Evolutionary conservation across 2,888 invertebrate genomes (phyloP).

Genomic region (Lycocerus yunnanus): DNA sequence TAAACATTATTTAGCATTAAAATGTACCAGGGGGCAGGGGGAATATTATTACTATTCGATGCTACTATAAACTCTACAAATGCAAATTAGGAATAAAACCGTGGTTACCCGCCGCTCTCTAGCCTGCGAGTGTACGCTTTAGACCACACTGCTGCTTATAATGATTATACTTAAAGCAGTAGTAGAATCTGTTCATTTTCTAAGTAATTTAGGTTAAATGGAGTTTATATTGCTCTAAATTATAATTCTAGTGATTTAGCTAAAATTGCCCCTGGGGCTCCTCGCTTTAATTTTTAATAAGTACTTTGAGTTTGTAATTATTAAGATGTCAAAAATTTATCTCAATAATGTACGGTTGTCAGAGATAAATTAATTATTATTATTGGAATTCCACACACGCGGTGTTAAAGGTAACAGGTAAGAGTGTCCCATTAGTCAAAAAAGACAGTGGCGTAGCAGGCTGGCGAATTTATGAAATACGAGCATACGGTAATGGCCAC

Average conservation of each 20-base stretch:
- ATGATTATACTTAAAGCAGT: too few relatives aligned
- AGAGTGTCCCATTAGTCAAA: not conserved
- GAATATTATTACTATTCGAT: too few relatives aligned
- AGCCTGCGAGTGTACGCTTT: too few relatives aligned
- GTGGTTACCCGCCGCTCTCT: too few relatives aligned
- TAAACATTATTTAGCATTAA: too few relatives aligned
- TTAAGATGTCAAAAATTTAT: not conserved
- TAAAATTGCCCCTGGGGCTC: not conserved
- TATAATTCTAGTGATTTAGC: not conserved
- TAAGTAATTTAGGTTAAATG: not conserved
- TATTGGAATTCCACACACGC: not conserved
- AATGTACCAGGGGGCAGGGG: too few relatives aligned
- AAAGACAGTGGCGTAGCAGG: not conserved
- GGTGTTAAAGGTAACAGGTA: not conserved
- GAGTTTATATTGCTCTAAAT: not conserved
- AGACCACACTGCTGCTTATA: too few relatives aligned
- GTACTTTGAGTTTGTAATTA: not conserved
- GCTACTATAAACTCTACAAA: too few relatives aligned
- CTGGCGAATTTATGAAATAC: not conserved
- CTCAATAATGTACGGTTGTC: not conserved
- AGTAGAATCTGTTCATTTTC: not conserved
- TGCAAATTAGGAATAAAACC: too few relatives aligned
- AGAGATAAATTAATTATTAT: not conserved
- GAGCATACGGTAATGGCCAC: not conserved
- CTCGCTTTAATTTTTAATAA: not conserved